Base-by-base conservation (phyloP, 2,113 vertebrate species). In the Haplotaxodon microlepis region DNA sequence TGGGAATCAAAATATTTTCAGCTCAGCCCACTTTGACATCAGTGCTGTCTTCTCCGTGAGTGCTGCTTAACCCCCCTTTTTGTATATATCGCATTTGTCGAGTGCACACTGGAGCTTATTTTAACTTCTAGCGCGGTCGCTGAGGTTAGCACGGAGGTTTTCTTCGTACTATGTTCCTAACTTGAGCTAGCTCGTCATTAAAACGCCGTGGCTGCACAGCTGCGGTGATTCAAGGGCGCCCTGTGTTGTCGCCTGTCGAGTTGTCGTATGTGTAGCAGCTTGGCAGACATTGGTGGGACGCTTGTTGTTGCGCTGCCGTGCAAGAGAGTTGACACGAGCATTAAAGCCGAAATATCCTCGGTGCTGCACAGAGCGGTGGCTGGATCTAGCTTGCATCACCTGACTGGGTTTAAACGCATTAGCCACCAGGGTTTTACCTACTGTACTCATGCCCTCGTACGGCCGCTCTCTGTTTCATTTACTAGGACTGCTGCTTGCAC, bases 1-100 rank as follows among this genome's bases (percentile, higher is more conserved):
- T 8, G 82, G 63, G 71, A 82, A 31, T 54, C 80, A 54, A 73
- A 81, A 89, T 84, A 45, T 93, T 51, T 90, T 59, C 31, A 80
- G 89, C 63, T 83, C 89, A 90, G 89, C 91, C 90, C 90, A 88
- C 93, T 94, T 90, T 93, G 92, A 91, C 92, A 91, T 90, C 90
- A 86, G 29, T 86, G 92, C 84, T 90, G 84, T 88, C 84, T 54
- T 90, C 63, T 50, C 59, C 57, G 42, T 71, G 87, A 83, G 83
- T 21, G 42, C 83, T 79, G 14, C 36, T 57, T 84, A 54, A 19
- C 36, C 12, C 31, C 19, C 50, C 7, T 29, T 47, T 45, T 17
- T 45, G 31, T 66, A 38, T 40, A 81, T 53, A 27, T 27, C 47
- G 78, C 84, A 47, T 53, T 85, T 36, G 24, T 78, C 50, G 27